A percentile compares a stretch with the other conserved stretches of the same genome.
Conservation (phyloP, 2,113 vertebrate species). For the Sciurus niger region DNA sequence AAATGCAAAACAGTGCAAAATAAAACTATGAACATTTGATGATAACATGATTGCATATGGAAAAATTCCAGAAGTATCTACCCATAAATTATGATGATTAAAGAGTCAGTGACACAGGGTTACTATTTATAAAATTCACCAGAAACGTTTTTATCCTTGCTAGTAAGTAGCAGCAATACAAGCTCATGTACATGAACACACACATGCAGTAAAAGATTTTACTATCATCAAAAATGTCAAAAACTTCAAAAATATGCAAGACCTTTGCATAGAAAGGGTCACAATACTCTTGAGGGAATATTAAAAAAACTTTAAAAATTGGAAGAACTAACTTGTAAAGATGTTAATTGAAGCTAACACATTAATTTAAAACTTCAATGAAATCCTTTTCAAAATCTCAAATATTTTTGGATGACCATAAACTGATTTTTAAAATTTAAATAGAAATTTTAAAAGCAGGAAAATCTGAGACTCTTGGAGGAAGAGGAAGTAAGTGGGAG, state of each 20-base stretch:
- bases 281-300: background rate
- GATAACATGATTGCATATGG: background rate
- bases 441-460: background rate
- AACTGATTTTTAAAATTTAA: background rate
- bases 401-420: background rate
- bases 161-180: background rate
- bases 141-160: background rate
- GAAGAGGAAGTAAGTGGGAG: background rate
- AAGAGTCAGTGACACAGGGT: background rate
- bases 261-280: background rate
- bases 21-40: background rate
- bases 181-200: background rate
- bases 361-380: background rate
- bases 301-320: background rate
- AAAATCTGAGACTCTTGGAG: background rate
- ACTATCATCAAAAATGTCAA: background rate
- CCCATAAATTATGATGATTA: background rate
- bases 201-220: background rate
- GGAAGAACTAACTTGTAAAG: background rate
- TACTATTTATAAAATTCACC: background rate
- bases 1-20: background rate
- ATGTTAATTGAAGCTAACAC: background rate
- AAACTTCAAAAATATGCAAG: background rate
- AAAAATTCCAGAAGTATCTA: background rate
- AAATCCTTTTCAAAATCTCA: background rate